These are phyloP conservation scores for Odontomachus brunneus DNA, from an alignment of 1,140 invertebrate genomes.

Conservation along the genomic window DNA sequence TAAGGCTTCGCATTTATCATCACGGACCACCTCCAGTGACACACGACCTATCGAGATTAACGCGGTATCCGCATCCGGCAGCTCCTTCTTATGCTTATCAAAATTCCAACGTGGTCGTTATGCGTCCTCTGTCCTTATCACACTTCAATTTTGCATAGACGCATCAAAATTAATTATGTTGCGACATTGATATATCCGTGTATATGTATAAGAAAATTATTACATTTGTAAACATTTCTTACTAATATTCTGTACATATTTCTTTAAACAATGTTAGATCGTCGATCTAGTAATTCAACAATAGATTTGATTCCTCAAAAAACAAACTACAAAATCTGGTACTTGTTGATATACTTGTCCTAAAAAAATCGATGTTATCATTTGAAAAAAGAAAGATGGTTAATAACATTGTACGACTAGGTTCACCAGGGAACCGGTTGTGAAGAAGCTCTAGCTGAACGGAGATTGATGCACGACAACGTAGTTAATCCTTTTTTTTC, in stretches of 20 bases:
- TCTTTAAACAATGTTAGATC: background rate
- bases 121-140: background rate
- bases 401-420: conserved; percentile 60
- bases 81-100: conserved; percentile 57
- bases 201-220: background rate
- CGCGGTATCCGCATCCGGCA: conserved; percentile 55
- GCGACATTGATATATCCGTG: background rate
- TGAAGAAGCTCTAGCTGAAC: conserved; percentile 9
- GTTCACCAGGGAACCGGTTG: conserved; percentile 59
- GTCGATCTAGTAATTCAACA: background rate
- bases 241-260: background rate
- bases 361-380: conserved; percentile 14
- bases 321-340: background rate
- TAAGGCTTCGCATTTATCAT: conserved; percentile 78
- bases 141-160: background rate
- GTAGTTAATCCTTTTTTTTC: conserved; percentile 64
- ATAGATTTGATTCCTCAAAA: conserved; percentile 17
- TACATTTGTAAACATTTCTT: no score
- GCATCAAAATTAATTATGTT: conserved; percentile 15
- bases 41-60: conserved; percentile 73
- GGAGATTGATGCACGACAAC: conserved; percentile 72
- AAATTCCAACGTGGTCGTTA: conserved; percentile 32
- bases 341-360: conserved; percentile 1
- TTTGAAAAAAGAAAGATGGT: conserved; percentile 34
- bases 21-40: conserved; percentile 80